Evolutionary conservation across 2,113 vertebrate species (phyloP).

Genomic region (human): GRCh38 chr3:116642001-116642500

Average conservation of each 20-base stretch:
- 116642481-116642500: background rate
- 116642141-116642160: conserved; percentile 21
- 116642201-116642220: background rate
- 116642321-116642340: background rate
- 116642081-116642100: background rate
- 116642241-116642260: background rate
- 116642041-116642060: background rate
- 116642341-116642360: conserved; percentile 10
- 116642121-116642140: conserved; percentile 2
- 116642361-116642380: background rate
- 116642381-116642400: background rate
- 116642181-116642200: background rate
- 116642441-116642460: background rate
- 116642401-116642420: background rate
- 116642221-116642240: background rate
- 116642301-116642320: background rate
- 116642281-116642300: background rate
- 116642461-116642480: background rate
- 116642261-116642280: conserved; percentile 23
- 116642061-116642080: background rate
- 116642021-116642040: background rate
- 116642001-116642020: background rate
- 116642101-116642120: background rate
- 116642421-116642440: background rate
- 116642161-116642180: background rate